A percentile compares a stretch with the other conserved stretches of the same genome.
Evolutionary conservation across 35 echinoderm and acorn worm species (phyloP).

Genomic region (Acanthaster planci): DNA sequence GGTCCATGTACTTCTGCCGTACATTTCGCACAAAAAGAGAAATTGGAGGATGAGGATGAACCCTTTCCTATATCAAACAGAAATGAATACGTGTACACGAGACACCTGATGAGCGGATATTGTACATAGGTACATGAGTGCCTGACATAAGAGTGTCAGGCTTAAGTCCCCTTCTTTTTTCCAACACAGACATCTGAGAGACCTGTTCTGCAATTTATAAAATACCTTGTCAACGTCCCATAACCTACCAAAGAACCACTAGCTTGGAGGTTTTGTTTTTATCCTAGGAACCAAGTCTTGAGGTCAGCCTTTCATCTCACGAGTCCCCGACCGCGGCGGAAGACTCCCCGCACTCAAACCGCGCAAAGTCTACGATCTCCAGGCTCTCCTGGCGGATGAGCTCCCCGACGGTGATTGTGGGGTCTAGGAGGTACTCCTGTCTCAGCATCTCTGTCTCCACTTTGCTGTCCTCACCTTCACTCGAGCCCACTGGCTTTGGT

Average conservation of each 20-base stretch:
- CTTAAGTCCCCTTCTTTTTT: too few species aligned
- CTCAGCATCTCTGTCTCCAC: constrained; percentile 70
- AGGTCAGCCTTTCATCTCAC: neutral
- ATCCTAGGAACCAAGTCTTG: neutral
- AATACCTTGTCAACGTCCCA: neutral
- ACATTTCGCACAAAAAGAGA: too few species aligned
- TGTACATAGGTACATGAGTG: too few species aligned
- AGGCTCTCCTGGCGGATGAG: constrained; percentile 79
- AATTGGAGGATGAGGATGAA: too few species aligned
- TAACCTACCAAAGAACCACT: too few species aligned
- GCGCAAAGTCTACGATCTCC: constrained; percentile 81
- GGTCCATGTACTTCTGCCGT: too few species aligned
- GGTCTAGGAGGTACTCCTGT: constrained; percentile 92
- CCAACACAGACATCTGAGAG: too few species aligned
- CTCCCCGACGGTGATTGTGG: constrained; percentile 82
- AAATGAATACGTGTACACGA: too few species aligned
- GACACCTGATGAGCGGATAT: too few species aligned
- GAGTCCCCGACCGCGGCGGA: neutral
- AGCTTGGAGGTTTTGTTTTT: neutral
- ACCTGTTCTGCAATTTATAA: neutral
- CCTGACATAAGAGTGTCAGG: too few species aligned
- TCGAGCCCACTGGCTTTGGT: constrained; percentile 29
- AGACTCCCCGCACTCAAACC: constrained; percentile 86
- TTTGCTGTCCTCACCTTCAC: constrained; percentile 3
- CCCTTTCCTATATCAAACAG: too few species aligned